Evolutionary conservation across 2,797 vertebrate species (phyloP), one percentile per base, ranked within the genome.

Genomic region (Astyanax mexicanus): DNA sequence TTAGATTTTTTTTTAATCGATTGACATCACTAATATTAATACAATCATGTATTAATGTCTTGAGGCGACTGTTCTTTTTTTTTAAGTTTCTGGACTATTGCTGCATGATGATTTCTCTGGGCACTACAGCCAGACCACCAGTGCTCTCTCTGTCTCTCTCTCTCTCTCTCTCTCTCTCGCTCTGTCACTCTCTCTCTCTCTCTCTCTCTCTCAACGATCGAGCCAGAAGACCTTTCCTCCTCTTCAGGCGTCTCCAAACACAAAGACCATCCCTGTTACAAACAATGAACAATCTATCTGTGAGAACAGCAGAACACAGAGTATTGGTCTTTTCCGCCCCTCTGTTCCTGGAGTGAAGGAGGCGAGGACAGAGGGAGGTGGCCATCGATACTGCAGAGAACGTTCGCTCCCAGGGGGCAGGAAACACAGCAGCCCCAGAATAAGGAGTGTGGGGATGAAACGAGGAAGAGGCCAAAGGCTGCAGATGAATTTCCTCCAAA

Each of bases 251-350:
- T 89, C 90, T 89, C 54, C 0, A 60, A 32, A 81, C 87, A 93
- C 92, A 93, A 93, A 93, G 91, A 83, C 78, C 62, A 88, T 88
- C 84, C 83, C 87, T 91, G 87, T 91, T 87, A 84, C 84, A 83
- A 91, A 94, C 93, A 94, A 94, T 92, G 91, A 90, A 92, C 92
- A 93, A 93, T 93, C 91, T 89, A 91, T 91, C 90, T 89, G 86
- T 58, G 62, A 86, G 72, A 89, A 87, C 84, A 81, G 81, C 78
- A 80, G 79, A 89, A 83, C 89, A 89, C 87, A 86, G 78, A 85
- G 88, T 89, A 89, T 90, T 90, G 87, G 85, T 90, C 85, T 87
- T 90, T 85, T 83, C 76, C 79, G 49, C 78, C 78, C 72, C 72
- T 45, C 74, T 83, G 85, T 92, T 86, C 79, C 88, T 84, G 79